Evolutionary conservation across 2,888 invertebrate species (phyloP), one percentile per base, ranked within the genome.

Genomic region (Theretra japonica): DNA sequence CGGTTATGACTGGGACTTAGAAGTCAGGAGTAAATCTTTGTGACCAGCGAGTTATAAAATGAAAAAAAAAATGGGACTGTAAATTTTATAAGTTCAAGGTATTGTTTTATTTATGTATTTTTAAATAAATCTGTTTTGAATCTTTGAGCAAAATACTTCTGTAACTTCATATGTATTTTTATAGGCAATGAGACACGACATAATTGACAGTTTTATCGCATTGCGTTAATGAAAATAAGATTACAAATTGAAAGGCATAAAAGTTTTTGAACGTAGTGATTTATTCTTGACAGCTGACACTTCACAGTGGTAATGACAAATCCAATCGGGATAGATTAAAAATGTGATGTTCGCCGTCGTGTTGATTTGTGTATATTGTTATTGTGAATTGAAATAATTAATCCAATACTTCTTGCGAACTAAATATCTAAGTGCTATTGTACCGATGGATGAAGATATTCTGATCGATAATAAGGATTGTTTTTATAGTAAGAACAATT

Each of bases 391-490:
- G 23, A 17, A 65, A 23, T 58, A 25, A 58, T 23, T 25, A 21
- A 11, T 3, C n/a, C 6, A 23, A 23, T 17, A 11, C 17, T 41
- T 48, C 25, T 41, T 23, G 15, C 17, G 48, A 23, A 23, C 6
- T 33, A 17, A 65, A 48, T 17, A 65, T 21, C 21, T 59, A 69
- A 4, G 62, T 70, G 56, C 23, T 65, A 71, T 73, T 73, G 73
- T 75, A 74, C 78, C 74, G 78, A 97, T 97, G 94, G 93, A 94
- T 85, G 85, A 87, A 73, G 92, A 93, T 80, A 87, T 91, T 77
- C 80, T 91, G 68, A 81, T 90, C 75, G 91, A 88, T 65, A 88
- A 83, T 79, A 93, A 90, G 81, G 89, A 90, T 76, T 88, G 85
- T 76, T 86, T 92, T 72, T 91, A 91, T 77, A 92, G 93, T 94